A percentile compares a stretch with the other conserved stretches of the same genome.
Evolutionary conservation across 2,797 vertebrate genomes (phyloP).

Genomic region (Acanthurus lineatus): DNA sequence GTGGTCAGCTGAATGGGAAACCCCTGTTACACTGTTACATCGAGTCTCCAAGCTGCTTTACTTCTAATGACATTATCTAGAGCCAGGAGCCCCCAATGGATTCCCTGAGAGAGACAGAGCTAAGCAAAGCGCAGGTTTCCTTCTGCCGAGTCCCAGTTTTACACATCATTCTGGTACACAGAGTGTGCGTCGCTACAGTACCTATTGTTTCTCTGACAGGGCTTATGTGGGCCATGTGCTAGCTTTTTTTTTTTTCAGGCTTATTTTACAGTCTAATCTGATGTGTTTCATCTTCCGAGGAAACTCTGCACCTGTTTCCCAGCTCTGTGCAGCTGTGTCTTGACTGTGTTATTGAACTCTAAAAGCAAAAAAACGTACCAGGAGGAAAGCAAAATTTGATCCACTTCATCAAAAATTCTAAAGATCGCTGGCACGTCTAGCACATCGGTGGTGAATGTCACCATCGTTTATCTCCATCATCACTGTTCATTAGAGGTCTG

Average conservation of each 20-base stretch:
- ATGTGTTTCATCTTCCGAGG: conserved; percentile 10
- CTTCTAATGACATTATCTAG: conserved; percentile 76
- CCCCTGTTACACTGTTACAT: conserved; percentile 52
- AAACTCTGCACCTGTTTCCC: conserved; percentile 12
- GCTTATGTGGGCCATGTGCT: conserved; percentile 61
- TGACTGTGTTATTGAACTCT: not conserved
- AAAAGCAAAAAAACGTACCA: too few relatives aligned
- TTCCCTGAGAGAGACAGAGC: conserved; percentile 56
- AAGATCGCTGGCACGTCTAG: conserved; percentile 22
- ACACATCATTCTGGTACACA: conserved; percentile 45
- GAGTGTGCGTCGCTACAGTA: conserved; percentile 27
- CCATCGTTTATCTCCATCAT: conserved; percentile 49
- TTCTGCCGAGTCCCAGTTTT: conserved; percentile 72
- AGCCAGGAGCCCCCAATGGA: conserved; percentile 69
- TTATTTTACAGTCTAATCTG: conserved; percentile 22
- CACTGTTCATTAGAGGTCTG: conserved; percentile 36
- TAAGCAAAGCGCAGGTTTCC: conserved; percentile 60
- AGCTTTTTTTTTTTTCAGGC: conserved; percentile 17
- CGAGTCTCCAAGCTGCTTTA: conserved; percentile 67
- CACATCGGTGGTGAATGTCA: conserved; percentile 34
- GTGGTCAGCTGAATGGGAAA: conserved; percentile 67
- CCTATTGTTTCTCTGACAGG: conserved; percentile 55
- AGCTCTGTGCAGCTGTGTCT: conserved; percentile 17
- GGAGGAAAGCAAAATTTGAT: not conserved
- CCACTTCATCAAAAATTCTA: conserved; percentile 38